These are phyloP conservation scores for Lithophane leautieri DNA, from an alignment of 2,888 invertebrate species.

Conservation along the genomic window DNA sequence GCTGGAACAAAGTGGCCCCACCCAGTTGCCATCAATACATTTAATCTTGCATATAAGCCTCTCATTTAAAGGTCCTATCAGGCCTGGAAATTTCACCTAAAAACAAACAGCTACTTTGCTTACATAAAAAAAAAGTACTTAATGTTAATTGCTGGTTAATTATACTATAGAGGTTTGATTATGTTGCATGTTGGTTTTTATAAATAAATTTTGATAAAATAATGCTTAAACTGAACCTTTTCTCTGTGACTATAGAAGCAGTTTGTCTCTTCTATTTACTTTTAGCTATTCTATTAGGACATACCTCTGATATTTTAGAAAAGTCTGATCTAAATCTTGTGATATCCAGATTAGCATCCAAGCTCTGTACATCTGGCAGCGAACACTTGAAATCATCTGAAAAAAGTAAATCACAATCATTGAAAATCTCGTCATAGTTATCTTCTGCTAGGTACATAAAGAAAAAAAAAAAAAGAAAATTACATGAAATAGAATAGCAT, in stretches of 20 bases:
- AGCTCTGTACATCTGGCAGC: conserved; percentile 85
- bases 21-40: conserved; percentile 96
- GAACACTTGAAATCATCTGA: conserved; percentile 88
- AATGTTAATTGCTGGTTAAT: no score
- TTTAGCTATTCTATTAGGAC: neutral
- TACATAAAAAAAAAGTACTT: neutral
- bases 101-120: neutral
- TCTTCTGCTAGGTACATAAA: no score
- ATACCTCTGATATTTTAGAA: conserved; percentile 86
- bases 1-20: conserved; percentile 94
- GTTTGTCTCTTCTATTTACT: neutral
- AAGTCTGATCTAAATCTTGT: conserved; percentile 86
- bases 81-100: conserved; percentile 94
- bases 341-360: conserved; percentile 84
- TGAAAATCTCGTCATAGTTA: neutral
- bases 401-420: conserved; percentile 46
- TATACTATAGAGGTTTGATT: neutral
- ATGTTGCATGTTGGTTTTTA: neutral
- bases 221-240: neutral
- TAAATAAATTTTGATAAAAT: neutral
- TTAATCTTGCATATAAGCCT: conserved; percentile 95
- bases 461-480: neutral
- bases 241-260: neutral
- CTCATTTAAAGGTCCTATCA: conserved; percentile 93
- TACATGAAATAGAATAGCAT: neutral